These are phyloP conservation scores for Brassicogethes aeneus DNA, from an alignment of 2,888 invertebrate species.

Conservation along the genomic window DNA sequence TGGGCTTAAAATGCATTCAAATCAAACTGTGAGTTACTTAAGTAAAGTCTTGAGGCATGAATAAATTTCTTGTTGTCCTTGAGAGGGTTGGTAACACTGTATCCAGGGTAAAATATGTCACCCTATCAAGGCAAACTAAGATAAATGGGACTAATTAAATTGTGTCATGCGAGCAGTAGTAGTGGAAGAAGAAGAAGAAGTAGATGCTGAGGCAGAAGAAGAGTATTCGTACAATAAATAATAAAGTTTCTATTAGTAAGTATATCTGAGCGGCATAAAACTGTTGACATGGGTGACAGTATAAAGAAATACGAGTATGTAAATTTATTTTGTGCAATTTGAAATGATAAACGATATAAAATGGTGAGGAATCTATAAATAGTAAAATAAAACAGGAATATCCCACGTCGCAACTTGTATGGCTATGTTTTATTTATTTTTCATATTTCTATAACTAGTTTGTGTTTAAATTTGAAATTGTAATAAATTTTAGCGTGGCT, in stretches of 20 bases:
- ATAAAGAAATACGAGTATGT: neutral
- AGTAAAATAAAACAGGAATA: conserved; percentile 12
- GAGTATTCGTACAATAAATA: too few relatives aligned
- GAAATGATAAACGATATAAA: conserved; percentile 17
- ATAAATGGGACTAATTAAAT: too few relatives aligned
- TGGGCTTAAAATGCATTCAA: too few relatives aligned
- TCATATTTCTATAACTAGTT: conserved; percentile 20
- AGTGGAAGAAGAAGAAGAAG: too few relatives aligned
- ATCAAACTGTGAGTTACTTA: too few relatives aligned
- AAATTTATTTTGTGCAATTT: conserved; percentile 7
- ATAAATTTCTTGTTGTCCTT: too few relatives aligned
- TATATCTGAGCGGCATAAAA: neutral
- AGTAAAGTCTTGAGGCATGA: too few relatives aligned
- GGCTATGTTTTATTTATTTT: conserved; percentile 25
- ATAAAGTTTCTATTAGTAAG: neutral
- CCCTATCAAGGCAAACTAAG: too few relatives aligned
- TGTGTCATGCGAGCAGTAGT: too few relatives aligned
- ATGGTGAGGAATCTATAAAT: conserved; percentile 10
- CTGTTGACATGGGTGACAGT: neutral
- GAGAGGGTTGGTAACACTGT: too few relatives aligned
- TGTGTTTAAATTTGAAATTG: conserved; percentile 22
- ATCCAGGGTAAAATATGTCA: too few relatives aligned
- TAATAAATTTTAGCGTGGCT: conserved; percentile 14
- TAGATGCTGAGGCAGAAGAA: too few relatives aligned
- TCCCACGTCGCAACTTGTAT: conserved; percentile 24